Evolutionary conservation across 2,888 invertebrate species (phyloP).

Genomic region (Minunthozetes semirufus): DNA sequence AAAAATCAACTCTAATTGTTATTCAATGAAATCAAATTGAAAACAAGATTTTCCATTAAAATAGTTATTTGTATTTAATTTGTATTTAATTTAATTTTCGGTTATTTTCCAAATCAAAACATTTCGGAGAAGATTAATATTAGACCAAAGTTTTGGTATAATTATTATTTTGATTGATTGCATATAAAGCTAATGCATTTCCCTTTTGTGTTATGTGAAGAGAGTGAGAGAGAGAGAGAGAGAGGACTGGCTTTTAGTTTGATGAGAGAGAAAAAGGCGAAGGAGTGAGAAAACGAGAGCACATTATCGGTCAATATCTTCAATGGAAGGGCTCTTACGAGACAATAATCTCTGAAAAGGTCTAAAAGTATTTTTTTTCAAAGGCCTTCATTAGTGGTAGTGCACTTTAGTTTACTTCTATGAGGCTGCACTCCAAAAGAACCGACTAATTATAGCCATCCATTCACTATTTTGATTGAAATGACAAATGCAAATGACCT

Average conservation of each 20-base stretch:
- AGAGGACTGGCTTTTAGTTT: slow-evolving; percentile 18
- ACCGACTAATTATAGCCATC: no score
- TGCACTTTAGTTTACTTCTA: neutral
- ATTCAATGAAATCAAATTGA: no score
- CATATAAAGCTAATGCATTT: neutral
- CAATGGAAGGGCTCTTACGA: neutral
- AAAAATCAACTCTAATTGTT: no score
- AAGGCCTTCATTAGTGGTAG: neutral
- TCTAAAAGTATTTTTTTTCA: no score
- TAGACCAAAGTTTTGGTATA: neutral
- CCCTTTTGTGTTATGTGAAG: neutral
- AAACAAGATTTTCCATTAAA: no score
- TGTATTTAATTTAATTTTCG: neutral
- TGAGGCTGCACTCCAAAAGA: no score
- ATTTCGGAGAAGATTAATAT: no score
- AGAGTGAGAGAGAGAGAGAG: neutral
- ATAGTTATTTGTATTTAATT: no score
- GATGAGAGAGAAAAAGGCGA: neutral
- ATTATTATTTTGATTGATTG: slow-evolving; percentile 1
- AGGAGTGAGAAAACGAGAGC: neutral
- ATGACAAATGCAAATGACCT: no score
- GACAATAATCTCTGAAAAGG: no score
- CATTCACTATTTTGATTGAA: no score
- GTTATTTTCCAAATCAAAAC: neutral
- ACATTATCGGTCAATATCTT: neutral